These are phyloP conservation scores for zebrafish (Danio rerio) DNA, from an alignment of 2,113 vertebrate genomes.

Conservation along the genomic window DNA sequence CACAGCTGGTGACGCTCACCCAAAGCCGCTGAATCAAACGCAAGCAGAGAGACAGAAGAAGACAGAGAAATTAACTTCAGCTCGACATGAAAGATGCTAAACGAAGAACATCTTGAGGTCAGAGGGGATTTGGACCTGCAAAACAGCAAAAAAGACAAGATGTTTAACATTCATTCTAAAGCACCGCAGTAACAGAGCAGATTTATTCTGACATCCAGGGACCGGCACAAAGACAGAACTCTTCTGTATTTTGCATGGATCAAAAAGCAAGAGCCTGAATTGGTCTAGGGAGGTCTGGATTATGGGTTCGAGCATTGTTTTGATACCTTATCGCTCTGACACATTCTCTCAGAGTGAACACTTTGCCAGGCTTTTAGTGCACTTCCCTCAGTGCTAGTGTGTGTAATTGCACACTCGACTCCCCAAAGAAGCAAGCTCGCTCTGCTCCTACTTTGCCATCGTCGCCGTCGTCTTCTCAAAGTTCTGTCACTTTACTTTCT, in stretches of 20 bases:
- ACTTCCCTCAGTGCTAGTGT: conserved; percentile 51
- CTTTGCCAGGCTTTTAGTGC: conserved; percentile 49
- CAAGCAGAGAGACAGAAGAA: not conserved
- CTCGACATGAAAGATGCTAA: conserved; percentile 21
- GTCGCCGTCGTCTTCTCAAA: not conserved
- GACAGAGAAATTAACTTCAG: conserved; percentile 14
- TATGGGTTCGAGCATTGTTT: conserved; percentile 56
- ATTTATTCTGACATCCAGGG: conserved; percentile 52
- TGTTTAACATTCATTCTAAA: conserved; percentile 48
- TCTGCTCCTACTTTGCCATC: not conserved
- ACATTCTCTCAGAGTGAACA: conserved; percentile 53
- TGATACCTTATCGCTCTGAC: conserved; percentile 59
- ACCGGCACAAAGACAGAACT: conserved; percentile 42
- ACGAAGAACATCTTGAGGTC: conserved; percentile 46
- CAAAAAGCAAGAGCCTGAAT: conserved; percentile 45
- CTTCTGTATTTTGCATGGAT: conserved; percentile 50
- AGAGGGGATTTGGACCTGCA: conserved; percentile 43
- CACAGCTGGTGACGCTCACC: conserved; percentile 11
- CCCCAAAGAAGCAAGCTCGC: conserved; percentile 26
- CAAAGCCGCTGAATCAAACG: not conserved
- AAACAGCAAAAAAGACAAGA: conserved; percentile 29
- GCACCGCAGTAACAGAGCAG: conserved; percentile 45
- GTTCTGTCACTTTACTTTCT: conserved; percentile 31
- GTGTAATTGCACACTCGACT: conserved; percentile 48
- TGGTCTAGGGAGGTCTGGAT: conserved; percentile 58